Percentiles rank a stretch among this genome's conserved stretches.
These are phyloP conservation scores for Andrena trimmerana DNA, from an alignment of 2,888 invertebrate species.

Conservation along the genomic window DNA sequence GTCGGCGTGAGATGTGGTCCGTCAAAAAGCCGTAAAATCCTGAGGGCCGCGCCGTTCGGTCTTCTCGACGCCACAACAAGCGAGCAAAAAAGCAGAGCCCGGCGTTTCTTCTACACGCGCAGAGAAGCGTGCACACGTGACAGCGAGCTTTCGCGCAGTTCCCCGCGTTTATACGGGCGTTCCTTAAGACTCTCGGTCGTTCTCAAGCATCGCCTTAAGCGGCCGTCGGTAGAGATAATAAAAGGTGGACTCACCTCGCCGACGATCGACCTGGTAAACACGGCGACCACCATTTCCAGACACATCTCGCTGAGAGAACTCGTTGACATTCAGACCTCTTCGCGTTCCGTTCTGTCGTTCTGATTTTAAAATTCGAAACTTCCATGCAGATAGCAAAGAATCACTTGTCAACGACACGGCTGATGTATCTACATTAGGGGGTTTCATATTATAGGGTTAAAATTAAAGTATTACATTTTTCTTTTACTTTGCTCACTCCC, in stretches of 20 bases:
- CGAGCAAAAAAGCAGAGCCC: conserved; percentile 14
- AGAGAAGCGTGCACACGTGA: conserved; percentile 13
- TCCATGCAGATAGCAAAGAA: too few species aligned
- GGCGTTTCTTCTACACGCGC: conserved; percentile 2
- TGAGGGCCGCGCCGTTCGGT: conserved; percentile 67
- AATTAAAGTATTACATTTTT: too few species aligned
- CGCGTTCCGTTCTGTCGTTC: not conserved
- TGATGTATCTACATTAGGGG: too few species aligned
- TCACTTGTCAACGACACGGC: too few species aligned
- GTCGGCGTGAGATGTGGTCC: conserved; percentile 84
- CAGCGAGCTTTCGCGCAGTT: conserved; percentile 60
- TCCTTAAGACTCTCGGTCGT: conserved; percentile 63
- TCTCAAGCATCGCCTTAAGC: conserved; percentile 65
- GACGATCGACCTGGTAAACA: conserved; percentile 69
- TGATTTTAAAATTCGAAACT: too few species aligned
- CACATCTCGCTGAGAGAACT: conserved; percentile 17
- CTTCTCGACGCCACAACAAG: conserved; percentile 27
- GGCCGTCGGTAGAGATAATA: conserved; percentile 67
- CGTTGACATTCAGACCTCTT: conserved; percentile 5
- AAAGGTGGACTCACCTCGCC: conserved; percentile 67
- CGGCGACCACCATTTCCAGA: conserved; percentile 56
- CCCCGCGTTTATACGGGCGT: conserved; percentile 63
- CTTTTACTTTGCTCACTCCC: too few species aligned
- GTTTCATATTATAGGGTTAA: too few species aligned
- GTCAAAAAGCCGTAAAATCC: conserved; percentile 79